Conservation (phyloP, 1,140 invertebrate genomes). For the Heliconius nattereri region DNA sequence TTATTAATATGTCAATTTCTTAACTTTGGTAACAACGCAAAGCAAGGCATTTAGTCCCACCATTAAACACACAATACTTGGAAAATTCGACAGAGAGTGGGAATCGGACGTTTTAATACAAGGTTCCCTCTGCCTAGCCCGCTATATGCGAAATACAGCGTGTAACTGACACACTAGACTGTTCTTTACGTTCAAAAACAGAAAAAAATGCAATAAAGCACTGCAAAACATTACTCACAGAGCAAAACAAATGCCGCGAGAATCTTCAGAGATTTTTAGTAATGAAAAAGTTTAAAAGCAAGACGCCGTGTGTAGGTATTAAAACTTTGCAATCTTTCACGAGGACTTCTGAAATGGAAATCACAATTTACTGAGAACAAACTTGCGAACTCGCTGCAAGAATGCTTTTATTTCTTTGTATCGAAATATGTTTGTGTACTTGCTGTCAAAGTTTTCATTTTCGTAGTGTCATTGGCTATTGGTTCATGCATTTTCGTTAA, state of each 20-base stretch:
- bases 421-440: background rate
- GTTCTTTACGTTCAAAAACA: background rate
- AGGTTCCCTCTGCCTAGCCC: too few species aligned
- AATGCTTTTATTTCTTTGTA: slow-evolving; percentile 17
- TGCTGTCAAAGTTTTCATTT: slow-evolving; percentile 7
- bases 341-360: slow-evolving; percentile 32
- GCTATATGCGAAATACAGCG: too few species aligned
- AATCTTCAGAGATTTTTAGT: slow-evolving; percentile 33
- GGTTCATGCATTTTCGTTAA: background rate
- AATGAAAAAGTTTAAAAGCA: slow-evolving; percentile 32
- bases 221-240: background rate
- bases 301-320: slow-evolving; percentile 25
- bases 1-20: too few species aligned
- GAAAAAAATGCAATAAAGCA: background rate
- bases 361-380: slow-evolving; percentile 31
- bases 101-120: too few species aligned
- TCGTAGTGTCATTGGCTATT: background rate
- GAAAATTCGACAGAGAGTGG: too few species aligned
- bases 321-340: slow-evolving; percentile 31
- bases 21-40: too few species aligned
- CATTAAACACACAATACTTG: too few species aligned
- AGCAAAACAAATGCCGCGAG: slow-evolving; percentile 22
- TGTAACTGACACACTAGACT: too few species aligned
- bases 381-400: slow-evolving; percentile 9
- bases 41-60: too few species aligned